A percentile compares a stretch with the other conserved stretches of the same genome.
phyloP scores from a whole-genome alignment of 2,797 vertebrate genomes.

The Molossus molossus region DNA sequence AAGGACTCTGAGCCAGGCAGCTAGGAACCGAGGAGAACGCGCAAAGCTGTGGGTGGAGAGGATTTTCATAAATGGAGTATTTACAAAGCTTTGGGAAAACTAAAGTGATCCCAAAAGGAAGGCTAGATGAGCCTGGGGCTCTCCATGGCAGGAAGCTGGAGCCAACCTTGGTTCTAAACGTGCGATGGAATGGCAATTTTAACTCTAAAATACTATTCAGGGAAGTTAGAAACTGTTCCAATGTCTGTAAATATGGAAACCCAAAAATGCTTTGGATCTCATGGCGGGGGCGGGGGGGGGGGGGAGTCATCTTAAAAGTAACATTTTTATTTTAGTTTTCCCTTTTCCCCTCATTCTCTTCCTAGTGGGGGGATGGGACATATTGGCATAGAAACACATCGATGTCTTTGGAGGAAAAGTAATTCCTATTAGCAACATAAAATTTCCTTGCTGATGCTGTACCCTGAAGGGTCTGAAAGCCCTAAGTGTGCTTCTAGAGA shows the following conservation, averaged over 20 bases:
- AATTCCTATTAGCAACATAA: not conserved
- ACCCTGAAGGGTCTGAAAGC: not conserved
- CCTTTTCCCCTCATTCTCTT: not conserved
- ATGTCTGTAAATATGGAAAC: not conserved
- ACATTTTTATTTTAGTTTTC: not conserved
- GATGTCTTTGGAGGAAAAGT: not conserved
- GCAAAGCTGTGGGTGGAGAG: not conserved
- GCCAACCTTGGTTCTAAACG: not conserved
- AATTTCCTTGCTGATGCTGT: not conserved
- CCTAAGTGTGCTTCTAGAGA: not conserved
- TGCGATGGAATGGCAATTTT: not conserved
- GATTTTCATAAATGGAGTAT: not conserved
- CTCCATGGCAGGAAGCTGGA: not conserved
- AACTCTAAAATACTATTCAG: not conserved
- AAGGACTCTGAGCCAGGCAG: not conserved
- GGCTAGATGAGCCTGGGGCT: not conserved
- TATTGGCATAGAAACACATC: not conserved
- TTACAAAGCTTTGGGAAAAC: not conserved
- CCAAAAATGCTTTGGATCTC: not conserved
- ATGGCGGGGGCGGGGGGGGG: too few relatives aligned
- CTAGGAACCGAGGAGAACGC: not conserved
- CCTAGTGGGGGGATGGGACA: not conserved
- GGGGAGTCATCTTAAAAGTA: not conserved
- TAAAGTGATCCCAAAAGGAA: not conserved
- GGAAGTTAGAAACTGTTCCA: not conserved